These are phyloP conservation scores for Strigamia transsilvanica DNA, from an alignment of 2,888 invertebrate genomes.

Conservation along the genomic window DNA sequence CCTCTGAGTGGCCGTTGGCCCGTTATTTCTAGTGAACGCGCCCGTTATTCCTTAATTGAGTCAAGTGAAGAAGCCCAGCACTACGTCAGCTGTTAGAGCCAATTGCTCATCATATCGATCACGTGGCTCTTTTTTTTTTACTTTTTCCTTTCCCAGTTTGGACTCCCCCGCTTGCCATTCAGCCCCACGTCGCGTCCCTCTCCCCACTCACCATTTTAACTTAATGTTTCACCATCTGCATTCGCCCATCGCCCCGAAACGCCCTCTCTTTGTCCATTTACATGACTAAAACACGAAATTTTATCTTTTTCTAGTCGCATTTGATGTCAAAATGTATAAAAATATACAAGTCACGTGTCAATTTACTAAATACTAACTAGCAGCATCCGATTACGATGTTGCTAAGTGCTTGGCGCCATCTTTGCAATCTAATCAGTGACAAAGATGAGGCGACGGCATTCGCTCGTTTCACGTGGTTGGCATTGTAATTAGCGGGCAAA, in stretches of 20 bases:
- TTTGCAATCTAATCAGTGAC: constrained; percentile 19
- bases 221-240: neutral
- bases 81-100: constrained; percentile 33
- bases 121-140: neutral
- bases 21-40: constrained; percentile 14
- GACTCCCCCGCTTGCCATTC: neutral
- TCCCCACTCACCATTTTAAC: neutral
- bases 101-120: constrained; percentile 45
- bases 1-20: constrained; percentile 1
- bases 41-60: constrained; percentile 33
- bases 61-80: constrained; percentile 16
- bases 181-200: constrained; percentile 8
- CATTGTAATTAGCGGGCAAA: neutral
- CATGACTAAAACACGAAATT: neutral
- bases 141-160: too few relatives aligned
- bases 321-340: neutral
- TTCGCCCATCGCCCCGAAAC: neutral
- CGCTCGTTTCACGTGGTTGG: neutral
- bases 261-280: neutral
- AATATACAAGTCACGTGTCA: neutral
- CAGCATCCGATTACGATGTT: neutral
- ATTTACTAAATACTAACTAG: neutral
- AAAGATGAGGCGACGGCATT: neutral
- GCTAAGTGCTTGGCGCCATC: constrained; percentile 37
- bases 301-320: neutral